phyloP scores from a whole-genome alignment of 2,888 invertebrate species.

The Lomographa bimaculata region DNA sequence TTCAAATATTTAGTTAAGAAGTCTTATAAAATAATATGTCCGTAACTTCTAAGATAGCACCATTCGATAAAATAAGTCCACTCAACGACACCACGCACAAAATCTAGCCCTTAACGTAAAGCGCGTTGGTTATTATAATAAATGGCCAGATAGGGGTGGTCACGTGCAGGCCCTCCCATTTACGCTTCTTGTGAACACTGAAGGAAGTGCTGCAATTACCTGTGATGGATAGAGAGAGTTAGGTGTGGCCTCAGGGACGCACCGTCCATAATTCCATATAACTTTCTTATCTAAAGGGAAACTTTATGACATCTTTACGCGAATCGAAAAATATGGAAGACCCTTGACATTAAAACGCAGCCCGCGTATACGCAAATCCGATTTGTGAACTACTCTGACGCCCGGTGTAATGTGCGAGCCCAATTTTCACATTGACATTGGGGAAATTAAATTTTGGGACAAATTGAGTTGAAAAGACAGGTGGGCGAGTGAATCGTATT shows the following conservation, averaged over 20 bases:
- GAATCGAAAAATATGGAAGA: slow-evolving; percentile 73
- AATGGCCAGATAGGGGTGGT: slow-evolving; percentile 65
- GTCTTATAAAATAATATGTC: no score
- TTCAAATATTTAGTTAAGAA: no score
- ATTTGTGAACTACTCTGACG: slow-evolving; percentile 45
- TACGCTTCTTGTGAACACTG: slow-evolving; percentile 72
- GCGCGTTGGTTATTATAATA: slow-evolving; percentile 53
- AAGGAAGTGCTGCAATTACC: slow-evolving; percentile 74
- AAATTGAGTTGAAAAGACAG: slow-evolving; percentile 6
- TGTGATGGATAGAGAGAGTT: slow-evolving; percentile 74
- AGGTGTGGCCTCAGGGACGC: slow-evolving; percentile 66
- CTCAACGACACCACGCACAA: slow-evolving; percentile 13
- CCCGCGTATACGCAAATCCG: slow-evolving; percentile 50
- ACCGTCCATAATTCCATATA: slow-evolving; percentile 66
- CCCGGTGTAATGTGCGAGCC: slow-evolving; percentile 17
- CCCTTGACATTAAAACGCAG: slow-evolving; percentile 60
- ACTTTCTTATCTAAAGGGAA: slow-evolving; percentile 74
- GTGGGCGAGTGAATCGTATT: slow-evolving; percentile 6
- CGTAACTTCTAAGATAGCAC: no score
- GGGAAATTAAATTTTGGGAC: slow-evolving; percentile 14
- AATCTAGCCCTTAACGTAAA: slow-evolving; percentile 47
- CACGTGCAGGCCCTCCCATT: slow-evolving; percentile 71
- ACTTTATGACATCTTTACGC: slow-evolving; percentile 76
- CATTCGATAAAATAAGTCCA: neutral
- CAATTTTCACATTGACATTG: slow-evolving; percentile 10